These are phyloP conservation scores for Trissoscelio sp. DNA, from an alignment of 2,888 invertebrate genomes.

Conservation along the genomic window DNA sequence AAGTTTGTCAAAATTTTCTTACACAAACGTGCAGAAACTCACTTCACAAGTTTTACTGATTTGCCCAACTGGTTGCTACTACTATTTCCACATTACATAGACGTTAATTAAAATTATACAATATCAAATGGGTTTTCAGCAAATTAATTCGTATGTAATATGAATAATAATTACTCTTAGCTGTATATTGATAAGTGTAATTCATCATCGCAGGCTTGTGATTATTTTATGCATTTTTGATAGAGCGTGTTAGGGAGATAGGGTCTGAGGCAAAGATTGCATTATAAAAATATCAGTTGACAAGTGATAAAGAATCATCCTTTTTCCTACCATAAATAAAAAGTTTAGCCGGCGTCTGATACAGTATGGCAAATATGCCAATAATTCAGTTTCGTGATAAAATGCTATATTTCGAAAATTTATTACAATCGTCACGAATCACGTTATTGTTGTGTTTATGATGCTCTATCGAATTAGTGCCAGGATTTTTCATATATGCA, in stretches of 20 bases:
- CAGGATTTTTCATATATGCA: slow-evolving; percentile 44
- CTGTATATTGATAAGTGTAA: background rate
- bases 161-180: background rate
- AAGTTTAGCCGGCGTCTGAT: slow-evolving; percentile 41
- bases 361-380: slow-evolving; percentile 57
- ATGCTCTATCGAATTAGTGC: slow-evolving; percentile 41
- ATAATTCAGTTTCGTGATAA: slow-evolving; percentile 61
- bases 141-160: slow-evolving; percentile 24
- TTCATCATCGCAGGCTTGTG: background rate
- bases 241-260: too few relatives aligned
- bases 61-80: background rate
- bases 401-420: slow-evolving; percentile 47
- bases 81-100: background rate
- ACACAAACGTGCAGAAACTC: too few relatives aligned
- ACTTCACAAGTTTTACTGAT: too few relatives aligned
- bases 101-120: background rate
- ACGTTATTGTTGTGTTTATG: slow-evolving; percentile 44
- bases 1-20: too few relatives aligned
- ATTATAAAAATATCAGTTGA: slow-evolving; percentile 46
- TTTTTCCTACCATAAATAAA: slow-evolving; percentile 51
- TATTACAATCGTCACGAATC: slow-evolving; percentile 57
- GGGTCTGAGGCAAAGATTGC: too few relatives aligned
- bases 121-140: background rate
- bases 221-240: background rate
- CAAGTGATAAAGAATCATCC: slow-evolving; percentile 54